Conservation (phyloP, 2,797 vertebrate species). For the Bryconaethiops microstoma region DNA sequence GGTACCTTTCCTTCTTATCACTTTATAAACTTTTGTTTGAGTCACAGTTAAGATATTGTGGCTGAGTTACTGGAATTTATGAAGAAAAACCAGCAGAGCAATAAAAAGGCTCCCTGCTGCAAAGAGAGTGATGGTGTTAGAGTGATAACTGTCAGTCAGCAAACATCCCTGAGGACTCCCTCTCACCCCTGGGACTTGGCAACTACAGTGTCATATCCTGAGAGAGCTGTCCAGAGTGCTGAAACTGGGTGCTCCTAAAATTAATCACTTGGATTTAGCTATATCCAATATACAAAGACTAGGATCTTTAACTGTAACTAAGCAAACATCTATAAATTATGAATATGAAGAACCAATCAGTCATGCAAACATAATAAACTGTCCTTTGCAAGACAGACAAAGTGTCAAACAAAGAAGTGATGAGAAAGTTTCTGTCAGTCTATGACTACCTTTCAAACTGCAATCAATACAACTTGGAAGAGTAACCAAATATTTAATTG, state of each 20-base stretch:
- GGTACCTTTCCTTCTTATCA: conserved; percentile 33
- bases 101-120: not conserved
- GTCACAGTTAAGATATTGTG: not conserved
- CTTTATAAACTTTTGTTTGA: conserved; percentile 8
- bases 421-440: not conserved
- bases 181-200: conserved; percentile 33
- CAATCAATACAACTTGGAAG: not conserved
- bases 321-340: not conserved
- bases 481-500: not conserved
- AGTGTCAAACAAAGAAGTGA: not conserved
- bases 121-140: not conserved
- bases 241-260: conserved; percentile 45
- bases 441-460: not conserved
- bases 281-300: not conserved
- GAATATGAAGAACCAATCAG: not conserved
- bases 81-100: not conserved
- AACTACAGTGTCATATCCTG: conserved; percentile 42
- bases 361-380: not conserved
- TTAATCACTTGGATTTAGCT: conserved; percentile 23
- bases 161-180: conserved; percentile 30
- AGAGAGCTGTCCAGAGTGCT: conserved; percentile 63
- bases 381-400: not conserved
- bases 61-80: not conserved
- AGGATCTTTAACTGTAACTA: not conserved
- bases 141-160: not conserved